A percentile compares a stretch with the other conserved stretches of the same genome.
phyloP scores from a whole-genome alignment of 1,140 invertebrate species.

The Octopus sinensis region DNA sequence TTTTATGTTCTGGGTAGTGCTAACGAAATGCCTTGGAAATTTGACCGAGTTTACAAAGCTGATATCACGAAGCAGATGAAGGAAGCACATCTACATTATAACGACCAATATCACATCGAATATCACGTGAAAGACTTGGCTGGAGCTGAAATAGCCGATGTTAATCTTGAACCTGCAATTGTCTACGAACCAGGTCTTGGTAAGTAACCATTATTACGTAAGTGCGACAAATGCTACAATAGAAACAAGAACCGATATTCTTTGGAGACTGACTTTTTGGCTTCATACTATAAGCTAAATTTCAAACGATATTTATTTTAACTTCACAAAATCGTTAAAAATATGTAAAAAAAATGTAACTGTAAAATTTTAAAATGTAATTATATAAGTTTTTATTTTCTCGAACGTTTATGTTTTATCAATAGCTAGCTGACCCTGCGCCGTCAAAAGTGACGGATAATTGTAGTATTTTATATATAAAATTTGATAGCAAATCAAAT shows the following conservation, averaged over 20 bases:
- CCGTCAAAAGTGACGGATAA: no score
- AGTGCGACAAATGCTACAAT: neutral
- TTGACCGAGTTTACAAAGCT: constrained; percentile 26
- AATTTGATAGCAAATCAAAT: no score
- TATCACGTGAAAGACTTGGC: constrained; percentile 18
- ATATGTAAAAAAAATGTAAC: no score
- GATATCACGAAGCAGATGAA: constrained; percentile 25
- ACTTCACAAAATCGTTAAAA: neutral
- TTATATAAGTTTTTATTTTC: no score
- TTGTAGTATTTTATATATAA: no score
- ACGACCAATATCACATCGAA: constrained; percentile 21
- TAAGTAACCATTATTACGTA: constrained; percentile 9
- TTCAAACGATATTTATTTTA: neutral
- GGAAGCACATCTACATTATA: constrained; percentile 9
- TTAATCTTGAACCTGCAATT: constrained; percentile 17
- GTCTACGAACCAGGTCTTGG: constrained; percentile 18
- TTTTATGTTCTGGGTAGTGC: constrained; percentile 29
- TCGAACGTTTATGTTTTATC: no score
- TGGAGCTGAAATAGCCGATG: constrained; percentile 1
- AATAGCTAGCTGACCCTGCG: no score
- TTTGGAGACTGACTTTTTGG: neutral
- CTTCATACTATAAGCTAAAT: neutral
- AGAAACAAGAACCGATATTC: neutral
- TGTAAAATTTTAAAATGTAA: no score
- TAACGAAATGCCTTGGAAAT: constrained; percentile 33